Evolutionary conservation across 2,888 invertebrate species (phyloP).

Genomic region (Dolichomitus sp.): DNA sequence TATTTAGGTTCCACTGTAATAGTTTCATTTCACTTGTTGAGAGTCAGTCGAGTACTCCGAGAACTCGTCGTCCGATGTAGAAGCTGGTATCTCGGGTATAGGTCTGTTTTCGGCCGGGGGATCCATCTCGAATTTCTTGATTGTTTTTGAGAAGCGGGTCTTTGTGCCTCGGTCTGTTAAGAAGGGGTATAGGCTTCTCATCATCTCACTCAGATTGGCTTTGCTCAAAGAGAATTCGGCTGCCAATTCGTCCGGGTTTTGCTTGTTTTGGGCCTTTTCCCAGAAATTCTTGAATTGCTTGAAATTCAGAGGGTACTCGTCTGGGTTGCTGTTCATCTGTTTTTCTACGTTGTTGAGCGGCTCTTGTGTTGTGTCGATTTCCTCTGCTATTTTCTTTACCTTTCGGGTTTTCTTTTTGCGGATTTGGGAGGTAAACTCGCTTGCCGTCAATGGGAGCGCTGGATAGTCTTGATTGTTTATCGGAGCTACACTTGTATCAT

Average conservation of each 20-base stretch:
- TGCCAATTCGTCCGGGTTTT: slow-evolving; percentile 22
- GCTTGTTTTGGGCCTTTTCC: slow-evolving; percentile 25
- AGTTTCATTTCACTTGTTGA: not conserved
- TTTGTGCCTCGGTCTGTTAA: slow-evolving; percentile 22
- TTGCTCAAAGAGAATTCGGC: not conserved
- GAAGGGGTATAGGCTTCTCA: slow-evolving; percentile 25
- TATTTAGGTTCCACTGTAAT: not conserved
- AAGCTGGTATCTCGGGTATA: not conserved
- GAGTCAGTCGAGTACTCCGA: not conserved
- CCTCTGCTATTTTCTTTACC: slow-evolving; percentile 13
- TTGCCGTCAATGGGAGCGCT: not conserved
- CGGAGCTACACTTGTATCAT: not conserved
- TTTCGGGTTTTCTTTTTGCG: slow-evolving; percentile 19
- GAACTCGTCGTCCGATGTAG: not conserved
- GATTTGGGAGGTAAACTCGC: slow-evolving; percentile 3
- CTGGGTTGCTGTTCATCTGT: slow-evolving; percentile 6
- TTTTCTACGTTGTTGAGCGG: not conserved
- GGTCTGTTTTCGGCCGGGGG: not conserved
- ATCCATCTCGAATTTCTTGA: slow-evolving; percentile 33
- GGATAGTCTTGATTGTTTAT: slow-evolving; percentile 1
- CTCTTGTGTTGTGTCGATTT: not conserved
- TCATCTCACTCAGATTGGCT: slow-evolving; percentile 1
- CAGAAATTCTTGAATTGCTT: slow-evolving; percentile 25
- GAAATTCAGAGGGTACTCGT: slow-evolving; percentile 13
- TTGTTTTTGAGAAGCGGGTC: slow-evolving; percentile 18